Evolutionary conservation across 2,888 invertebrate genomes (phyloP), one percentile per base, ranked within the genome.

Genomic region (Agrochola litura): DNA sequence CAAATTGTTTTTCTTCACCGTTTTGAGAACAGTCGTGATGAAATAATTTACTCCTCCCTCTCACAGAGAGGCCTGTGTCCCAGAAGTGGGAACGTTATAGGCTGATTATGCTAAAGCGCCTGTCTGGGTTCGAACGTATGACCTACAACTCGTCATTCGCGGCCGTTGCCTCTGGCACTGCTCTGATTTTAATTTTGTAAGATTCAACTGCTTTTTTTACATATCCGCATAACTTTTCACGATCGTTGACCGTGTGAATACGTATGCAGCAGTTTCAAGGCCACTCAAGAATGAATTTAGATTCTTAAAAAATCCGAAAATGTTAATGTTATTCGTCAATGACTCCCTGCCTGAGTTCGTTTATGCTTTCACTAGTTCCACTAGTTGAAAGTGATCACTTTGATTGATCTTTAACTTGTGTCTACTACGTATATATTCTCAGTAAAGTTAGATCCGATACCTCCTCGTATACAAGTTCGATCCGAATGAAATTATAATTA

Each of bases 401-500:
- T 30, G 4, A 75, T 14, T 6, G 41, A 52, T 67, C 6, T 69
- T 63, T 69, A 46, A 9, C 61, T 16, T 30, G 25, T 69, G 37
- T 79, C n/a, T n/a, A n/a, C n/a, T n/a, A n/a, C 79, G 22, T 12
- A 5, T 63, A 22, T 58, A 30, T 19, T 22, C n/a, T 10, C 30
- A 43, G 46, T 77, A 49, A 25, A 77, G 46, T 58, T 65, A 19
- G 22, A 12, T 30, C 30, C 61, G 2, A 54, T 46, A 68, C 52
- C 12, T 54, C 2, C 37, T 25, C 37, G 22, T 43, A n/a, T 61
- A 22, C 41, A 30, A 54, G 37, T 56, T 79, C 14, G 61, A 69
- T 16, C 16, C 5, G 25, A 69, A 63, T 77, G 22, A 77, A 68
- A 69, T 61, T 56, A 69, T 79, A 69, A 79, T 77, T 69, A 37